A percentile compares a stretch with the other conserved stretches of the same genome.
Conservation (phyloP, 2,797 vertebrate genomes). For the Crenichthys baileyi region DNA sequence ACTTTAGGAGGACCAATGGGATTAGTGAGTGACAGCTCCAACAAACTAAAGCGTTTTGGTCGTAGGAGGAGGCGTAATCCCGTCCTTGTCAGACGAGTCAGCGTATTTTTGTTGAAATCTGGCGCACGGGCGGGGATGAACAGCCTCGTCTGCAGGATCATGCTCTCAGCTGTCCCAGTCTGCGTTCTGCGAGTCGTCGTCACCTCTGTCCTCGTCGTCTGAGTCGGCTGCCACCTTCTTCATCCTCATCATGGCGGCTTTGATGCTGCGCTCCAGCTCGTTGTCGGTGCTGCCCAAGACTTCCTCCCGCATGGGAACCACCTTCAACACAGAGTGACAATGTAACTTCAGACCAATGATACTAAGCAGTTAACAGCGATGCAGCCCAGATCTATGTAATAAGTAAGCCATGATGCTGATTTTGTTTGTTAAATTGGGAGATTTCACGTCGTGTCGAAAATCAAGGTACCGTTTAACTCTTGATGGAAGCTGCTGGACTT, state of each 20-base stretch:
- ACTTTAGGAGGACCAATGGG: conserved; percentile 14
- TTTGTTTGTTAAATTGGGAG: background rate
- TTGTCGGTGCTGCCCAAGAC: conserved; percentile 53
- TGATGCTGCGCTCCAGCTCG: conserved; percentile 93
- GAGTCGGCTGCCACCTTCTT: conserved; percentile 91
- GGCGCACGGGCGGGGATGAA: background rate
- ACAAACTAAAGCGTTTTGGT: conserved; percentile 10
- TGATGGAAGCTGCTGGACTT: background rate
- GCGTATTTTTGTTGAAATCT: conserved; percentile 25
- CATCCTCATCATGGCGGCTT: conserved; percentile 93
- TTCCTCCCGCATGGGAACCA: conserved; percentile 43
- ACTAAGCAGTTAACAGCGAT: background rate
- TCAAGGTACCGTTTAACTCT: background rate
- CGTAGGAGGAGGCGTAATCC: conserved; percentile 36
- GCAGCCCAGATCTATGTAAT: background rate
- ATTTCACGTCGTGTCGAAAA: background rate
- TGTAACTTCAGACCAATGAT: background rate
- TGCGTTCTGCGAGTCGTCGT: conserved; percentile 70
- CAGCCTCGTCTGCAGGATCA: background rate
- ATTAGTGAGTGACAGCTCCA: conserved; percentile 22
- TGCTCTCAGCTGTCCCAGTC: conserved; percentile 88
- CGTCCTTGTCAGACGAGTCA: conserved; percentile 12
- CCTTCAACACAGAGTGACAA: conserved; percentile 28
- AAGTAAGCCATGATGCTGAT: background rate
- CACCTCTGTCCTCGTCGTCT: conserved; percentile 82